phyloP scores from a whole-genome alignment of 23 tunicate species.

The Pegea sp. region DNA sequence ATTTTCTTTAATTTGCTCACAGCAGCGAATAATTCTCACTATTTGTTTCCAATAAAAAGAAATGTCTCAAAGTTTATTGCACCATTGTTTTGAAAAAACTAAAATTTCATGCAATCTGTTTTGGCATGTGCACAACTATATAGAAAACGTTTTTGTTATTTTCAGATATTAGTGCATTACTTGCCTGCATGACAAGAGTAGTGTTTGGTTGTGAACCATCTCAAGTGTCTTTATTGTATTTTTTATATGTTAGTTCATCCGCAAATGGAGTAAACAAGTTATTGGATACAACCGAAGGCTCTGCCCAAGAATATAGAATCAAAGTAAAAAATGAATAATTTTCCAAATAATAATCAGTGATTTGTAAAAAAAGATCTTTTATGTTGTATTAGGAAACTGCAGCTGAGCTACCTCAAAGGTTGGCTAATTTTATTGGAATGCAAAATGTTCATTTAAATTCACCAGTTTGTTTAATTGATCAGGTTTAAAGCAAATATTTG shows the following conservation, averaged over 20 bases:
- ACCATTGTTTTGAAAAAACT: no score
- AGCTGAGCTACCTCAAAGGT: not conserved
- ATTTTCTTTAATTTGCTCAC: not conserved
- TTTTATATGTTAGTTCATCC: constrained; percentile 25
- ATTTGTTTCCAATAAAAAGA: no score
- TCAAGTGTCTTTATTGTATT: constrained; percentile 35
- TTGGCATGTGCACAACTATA: no score
- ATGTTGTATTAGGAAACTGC: constrained; percentile 21
- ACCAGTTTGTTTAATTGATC: constrained; percentile 19
- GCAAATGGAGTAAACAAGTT: constrained; percentile 33
- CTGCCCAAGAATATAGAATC: constrained; percentile 61
- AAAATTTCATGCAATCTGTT: no score
- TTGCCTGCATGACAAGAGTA: constrained; percentile 17
- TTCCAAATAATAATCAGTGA: not conserved
- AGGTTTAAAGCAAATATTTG: constrained; percentile 7
- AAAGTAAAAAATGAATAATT: constrained; percentile 42
- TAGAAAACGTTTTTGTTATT: constrained; percentile 1
- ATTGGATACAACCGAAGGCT: constrained; percentile 14
- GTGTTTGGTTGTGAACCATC: constrained; percentile 40
- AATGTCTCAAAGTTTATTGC: no score
- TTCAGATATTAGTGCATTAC: constrained; percentile 10
- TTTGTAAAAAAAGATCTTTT: not conserved
- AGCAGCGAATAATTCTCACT: no score
- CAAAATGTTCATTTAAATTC: constrained; percentile 4
- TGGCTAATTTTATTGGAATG: constrained; percentile 11